Evolutionary conservation across 1,140 invertebrate species (phyloP).

Genomic region (Amyelois transitella): DNA sequence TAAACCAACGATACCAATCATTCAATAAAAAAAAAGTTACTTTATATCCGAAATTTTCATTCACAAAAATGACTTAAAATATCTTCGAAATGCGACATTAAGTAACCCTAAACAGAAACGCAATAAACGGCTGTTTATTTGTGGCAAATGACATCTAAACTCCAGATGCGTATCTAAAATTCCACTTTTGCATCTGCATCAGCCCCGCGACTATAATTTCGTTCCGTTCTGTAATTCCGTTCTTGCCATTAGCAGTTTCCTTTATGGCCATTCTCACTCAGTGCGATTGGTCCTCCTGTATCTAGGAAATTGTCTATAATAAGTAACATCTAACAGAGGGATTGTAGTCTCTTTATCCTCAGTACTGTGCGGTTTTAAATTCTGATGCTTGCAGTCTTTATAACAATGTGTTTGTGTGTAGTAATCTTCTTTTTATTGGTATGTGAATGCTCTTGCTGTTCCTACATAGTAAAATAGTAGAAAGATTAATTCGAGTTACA

Average conservation of each 20-base stretch:
- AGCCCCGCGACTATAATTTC: not conserved
- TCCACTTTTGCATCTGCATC: not conserved
- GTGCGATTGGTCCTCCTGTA: slow-evolving; percentile 54
- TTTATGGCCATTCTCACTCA: slow-evolving; percentile 61
- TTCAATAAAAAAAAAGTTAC: too few species aligned
- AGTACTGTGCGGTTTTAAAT: slow-evolving; percentile 46
- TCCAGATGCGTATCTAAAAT: not conserved
- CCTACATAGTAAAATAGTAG: too few species aligned
- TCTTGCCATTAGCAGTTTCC: slow-evolving; percentile 44
- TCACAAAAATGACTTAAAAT: too few species aligned
- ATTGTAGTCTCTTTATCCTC: slow-evolving; percentile 45
- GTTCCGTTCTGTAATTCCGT: slow-evolving; percentile 37
- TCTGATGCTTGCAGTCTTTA: slow-evolving; percentile 26
- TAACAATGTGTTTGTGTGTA: not conserved
- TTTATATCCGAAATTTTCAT: too few species aligned
- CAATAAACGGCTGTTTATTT: not conserved
- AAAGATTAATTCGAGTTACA: too few species aligned
- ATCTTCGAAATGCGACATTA: not conserved
- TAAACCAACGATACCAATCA: too few species aligned
- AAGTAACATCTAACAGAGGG: slow-evolving; percentile 51
- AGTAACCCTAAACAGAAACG: not conserved
- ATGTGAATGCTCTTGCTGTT: too few species aligned
- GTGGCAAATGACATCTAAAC: not conserved
- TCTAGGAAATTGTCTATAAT: slow-evolving; percentile 61
- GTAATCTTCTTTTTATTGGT: not conserved